Base-by-base conservation (phyloP, 2,113 vertebrate genomes). In the Microcebus lehilahytsara region DNA sequence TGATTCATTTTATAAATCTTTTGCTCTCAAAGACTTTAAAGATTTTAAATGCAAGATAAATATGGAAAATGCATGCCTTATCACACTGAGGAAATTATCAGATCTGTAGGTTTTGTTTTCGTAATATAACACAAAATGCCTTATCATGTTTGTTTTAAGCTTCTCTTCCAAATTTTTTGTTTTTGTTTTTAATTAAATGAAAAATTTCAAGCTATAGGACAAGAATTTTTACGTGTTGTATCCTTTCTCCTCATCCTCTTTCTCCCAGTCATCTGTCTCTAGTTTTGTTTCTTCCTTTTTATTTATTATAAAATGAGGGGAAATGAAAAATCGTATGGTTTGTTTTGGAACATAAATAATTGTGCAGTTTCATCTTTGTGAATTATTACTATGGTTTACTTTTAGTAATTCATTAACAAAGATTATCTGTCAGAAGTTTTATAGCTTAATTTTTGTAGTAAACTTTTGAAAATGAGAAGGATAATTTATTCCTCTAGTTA, bases 51-150 rank as follows among this genome's bases (percentile, higher is more conserved):
- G 46, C 14, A 64, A 83, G 51, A 34, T n/a, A 32, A 92, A 75
- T 62, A 67, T 85, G 34, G 11, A 72, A 92, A 90, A 62, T 6
- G 71, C 71, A 60, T 94, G n/a, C 14, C 94, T 95, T 92, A 80
- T 83, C 64, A 67, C 14, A 62, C 7, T 58, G 11, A 37, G 53
- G 60, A 96, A 60, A 17, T 72, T 85, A 46, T 13, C 37, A 37
- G n/a, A 66, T 49, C 40, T 51, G 3, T 8, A 79, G 40, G 40
- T 71, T 79, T 69, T 93, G 49, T 84, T 66, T 75, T 46, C 77
- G 27, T 92, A 22, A 19, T 46, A 6, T 79, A 37, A 69, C 32
- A 92, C 32, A 64, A 90, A 74, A 74, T 72, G 40, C n/a, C 19
- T 81, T 80, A 12, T 10, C 22, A 37, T 64, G 27, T 30, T 93